These are phyloP conservation scores for Scrobipalpa atriplicella DNA, from an alignment of 2,888 invertebrate genomes.

Conservation along the genomic window DNA sequence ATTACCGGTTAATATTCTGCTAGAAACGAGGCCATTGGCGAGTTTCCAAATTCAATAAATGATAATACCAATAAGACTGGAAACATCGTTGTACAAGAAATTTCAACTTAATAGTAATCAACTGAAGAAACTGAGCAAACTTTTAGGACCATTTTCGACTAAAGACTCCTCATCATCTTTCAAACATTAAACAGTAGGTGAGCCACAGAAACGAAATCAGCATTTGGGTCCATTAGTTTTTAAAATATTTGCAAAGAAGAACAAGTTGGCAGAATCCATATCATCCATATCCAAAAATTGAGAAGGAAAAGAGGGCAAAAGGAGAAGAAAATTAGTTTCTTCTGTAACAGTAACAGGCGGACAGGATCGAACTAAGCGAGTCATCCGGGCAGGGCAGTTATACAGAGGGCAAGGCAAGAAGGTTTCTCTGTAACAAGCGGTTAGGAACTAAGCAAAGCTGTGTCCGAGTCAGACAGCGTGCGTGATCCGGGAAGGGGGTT, in stretches of 20 bases:
- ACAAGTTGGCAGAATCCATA: too few species aligned
- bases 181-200: too few species aligned
- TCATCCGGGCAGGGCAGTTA: neutral
- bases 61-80: slow-evolving; percentile 1
- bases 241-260: too few species aligned
- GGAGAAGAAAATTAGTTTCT: too few species aligned
- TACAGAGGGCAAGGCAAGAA: neutral
- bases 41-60: slow-evolving; percentile 47
- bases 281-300: too few species aligned
- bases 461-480: slow-evolving; percentile 38
- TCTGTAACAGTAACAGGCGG: too few species aligned
- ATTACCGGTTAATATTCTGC: slow-evolving; percentile 43
- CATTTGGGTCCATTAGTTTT: too few species aligned
- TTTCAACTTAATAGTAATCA: neutral
- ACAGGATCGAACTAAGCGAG: neutral
- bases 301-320: too few species aligned
- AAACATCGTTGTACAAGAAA: neutral
- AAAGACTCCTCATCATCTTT: too few species aligned
- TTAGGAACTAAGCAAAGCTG: slow-evolving; percentile 10
- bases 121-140: neutral
- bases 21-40: slow-evolving; percentile 44
- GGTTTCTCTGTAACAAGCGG: neutral
- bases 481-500: slow-evolving; percentile 30
- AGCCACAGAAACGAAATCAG: too few species aligned
- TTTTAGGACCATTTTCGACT: neutral